Evolutionary conservation across 1,140 invertebrate species (phyloP), one percentile per base, ranked within the genome.

Genomic region (Samia ricini): DNA sequence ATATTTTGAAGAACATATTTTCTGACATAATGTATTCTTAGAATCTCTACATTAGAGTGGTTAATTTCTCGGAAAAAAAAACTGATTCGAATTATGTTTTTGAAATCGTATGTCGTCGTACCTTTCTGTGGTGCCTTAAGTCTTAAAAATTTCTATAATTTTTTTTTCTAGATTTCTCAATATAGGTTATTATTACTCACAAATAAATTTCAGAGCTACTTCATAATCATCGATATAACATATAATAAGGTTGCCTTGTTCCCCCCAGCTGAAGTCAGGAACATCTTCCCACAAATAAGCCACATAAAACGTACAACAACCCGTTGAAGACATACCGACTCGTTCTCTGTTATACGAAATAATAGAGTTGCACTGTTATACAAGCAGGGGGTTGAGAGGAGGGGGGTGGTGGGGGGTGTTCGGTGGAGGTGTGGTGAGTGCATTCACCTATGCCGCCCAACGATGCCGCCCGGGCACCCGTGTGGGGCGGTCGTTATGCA

Each of bases 401-500:
- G n/a, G n/a, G n/a, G n/a, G n/a, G n/a, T n/a, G n/a, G n/a, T n/a
- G n/a, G n/a, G 42, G 18, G 33, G 50, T 19, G 18, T 42, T 22
- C 52, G 42, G 60, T 29, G 54, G 42, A 24, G 15, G 23, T 56
- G 54, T 54, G 56, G 23, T 56, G 63, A 63, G 81, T 76, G 79
- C 77, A 83, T 85, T 83, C 79, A 82, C 75, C 76, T 76, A 42
- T 56, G 67, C 68, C 62, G 68, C 61, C 64, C 60, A 24, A 58
- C 69, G 48, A 33, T 55, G 54, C 62, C 52, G 26, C 29, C 61
- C 64, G 26, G 54, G 52, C 62, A 36, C 67, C 60, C 55, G 19
- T 20, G 18, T 26, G 26, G 29, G 29, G 67, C 69, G 72, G 72
- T 75, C 73, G 75, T 83, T 85, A 85, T 85, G 84, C 79, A 87